phyloP scores from a whole-genome alignment of 2,797 vertebrate species.

The Melanotaenia pygmaea region DNA sequence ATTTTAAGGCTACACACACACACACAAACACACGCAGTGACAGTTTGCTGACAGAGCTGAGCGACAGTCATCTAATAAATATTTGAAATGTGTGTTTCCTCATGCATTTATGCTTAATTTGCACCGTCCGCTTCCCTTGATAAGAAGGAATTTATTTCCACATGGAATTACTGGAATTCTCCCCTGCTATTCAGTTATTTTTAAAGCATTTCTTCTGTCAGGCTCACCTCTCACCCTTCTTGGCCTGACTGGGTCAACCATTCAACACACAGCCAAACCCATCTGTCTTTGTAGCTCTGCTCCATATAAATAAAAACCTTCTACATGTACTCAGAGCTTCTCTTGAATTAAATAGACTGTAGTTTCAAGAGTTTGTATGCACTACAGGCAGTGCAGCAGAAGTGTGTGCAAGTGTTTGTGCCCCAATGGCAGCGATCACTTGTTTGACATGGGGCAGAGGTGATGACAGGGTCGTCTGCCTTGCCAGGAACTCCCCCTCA shows the following conservation, averaged over 20 bases:
- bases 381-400: constrained; percentile 27
- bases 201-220: constrained; percentile 34
- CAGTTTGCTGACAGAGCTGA: constrained; percentile 42
- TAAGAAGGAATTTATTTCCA: constrained; percentile 25
- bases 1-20: constrained; percentile 38
- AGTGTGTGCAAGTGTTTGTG: constrained; percentile 44
- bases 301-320: constrained; percentile 20
- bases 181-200: constrained; percentile 22
- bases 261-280: constrained; percentile 22
- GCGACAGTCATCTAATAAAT: constrained; percentile 34
- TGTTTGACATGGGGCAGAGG: constrained; percentile 77
- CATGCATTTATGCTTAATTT: constrained; percentile 12
- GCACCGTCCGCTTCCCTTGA: not conserved
- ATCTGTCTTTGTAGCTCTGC: constrained; percentile 5
- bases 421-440: constrained; percentile 43
- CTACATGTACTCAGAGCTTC: not conserved
- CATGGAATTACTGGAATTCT: constrained; percentile 34
- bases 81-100: constrained; percentile 35
- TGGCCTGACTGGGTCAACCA: constrained; percentile 50
- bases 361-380: constrained; percentile 36
- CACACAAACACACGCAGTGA: constrained; percentile 16
- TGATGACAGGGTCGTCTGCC: constrained; percentile 81
- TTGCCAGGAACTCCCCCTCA: constrained; percentile 67
- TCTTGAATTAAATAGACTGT: constrained; percentile 13
- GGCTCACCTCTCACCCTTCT: constrained; percentile 62